phyloP scores from a whole-genome alignment of 1,140 invertebrate genomes.

The Trichonephila clavata region DNA sequence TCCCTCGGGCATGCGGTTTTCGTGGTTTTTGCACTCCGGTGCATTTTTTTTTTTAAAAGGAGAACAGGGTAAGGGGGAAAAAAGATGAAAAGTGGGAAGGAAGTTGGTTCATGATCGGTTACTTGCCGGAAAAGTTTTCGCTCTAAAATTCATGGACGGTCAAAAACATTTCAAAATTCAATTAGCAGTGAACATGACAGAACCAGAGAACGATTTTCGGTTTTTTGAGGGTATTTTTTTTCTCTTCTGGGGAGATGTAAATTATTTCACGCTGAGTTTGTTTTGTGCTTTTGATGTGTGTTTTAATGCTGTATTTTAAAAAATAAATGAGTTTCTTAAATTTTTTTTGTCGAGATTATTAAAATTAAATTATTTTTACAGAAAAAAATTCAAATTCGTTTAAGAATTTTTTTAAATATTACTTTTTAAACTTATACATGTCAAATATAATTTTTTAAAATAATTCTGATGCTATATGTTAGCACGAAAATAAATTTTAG shows the following conservation, averaged over 20 bases:
- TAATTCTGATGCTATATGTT: no score
- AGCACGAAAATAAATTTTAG: no score
- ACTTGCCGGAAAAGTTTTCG: neutral
- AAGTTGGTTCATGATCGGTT: constrained; percentile 10
- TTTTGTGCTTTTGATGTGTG: no score
- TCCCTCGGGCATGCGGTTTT: constrained; percentile 45
- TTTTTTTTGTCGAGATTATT: neutral
- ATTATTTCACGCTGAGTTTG: no score
- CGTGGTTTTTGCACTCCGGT: constrained; percentile 23
- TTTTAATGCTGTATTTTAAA: no score
- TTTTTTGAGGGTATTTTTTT: neutral
- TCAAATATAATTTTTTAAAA: no score
- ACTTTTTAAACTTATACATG: neutral
- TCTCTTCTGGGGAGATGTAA: neutral
- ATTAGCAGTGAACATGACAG: constrained; percentile 24
- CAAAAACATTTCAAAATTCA: constrained; percentile 30
- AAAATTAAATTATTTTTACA: neutral
- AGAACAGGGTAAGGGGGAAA: neutral
- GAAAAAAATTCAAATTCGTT: neutral
- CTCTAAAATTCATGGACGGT: neutral
- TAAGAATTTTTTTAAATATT: neutral
- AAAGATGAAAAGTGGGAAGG: neutral
- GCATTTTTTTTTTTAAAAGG: constrained; percentile 23
- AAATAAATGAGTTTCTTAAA: neutral
- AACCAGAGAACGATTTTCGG: neutral